Conservation (phyloP, 2,113 vertebrate species). For the Romanogobio albipinnatus region DNA sequence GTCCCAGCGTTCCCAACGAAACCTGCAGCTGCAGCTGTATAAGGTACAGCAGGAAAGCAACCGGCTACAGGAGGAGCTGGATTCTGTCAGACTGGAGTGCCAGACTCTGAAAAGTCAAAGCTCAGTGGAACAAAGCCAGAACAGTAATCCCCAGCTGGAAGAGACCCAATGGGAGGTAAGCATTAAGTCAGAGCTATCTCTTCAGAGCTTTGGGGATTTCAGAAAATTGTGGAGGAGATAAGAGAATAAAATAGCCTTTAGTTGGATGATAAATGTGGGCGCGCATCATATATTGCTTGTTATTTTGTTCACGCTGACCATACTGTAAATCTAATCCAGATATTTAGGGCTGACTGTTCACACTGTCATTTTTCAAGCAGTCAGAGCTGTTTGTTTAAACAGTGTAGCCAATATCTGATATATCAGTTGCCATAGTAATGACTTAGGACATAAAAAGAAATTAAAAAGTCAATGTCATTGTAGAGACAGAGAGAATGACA, state of each 20-base stretch:
- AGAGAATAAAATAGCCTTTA: neutral
- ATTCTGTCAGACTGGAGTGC: constrained; percentile 73
- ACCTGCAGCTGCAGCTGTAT: constrained; percentile 90
- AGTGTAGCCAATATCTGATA: neutral
- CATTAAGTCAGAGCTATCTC: neutral
- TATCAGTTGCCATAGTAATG: neutral
- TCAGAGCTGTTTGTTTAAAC: neutral
- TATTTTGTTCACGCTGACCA: neutral
- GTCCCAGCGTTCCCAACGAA: constrained; percentile 88
- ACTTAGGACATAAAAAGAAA: neutral
- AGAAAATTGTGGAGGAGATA: neutral
- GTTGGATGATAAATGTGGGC: neutral
- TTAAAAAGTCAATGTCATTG: neutral
- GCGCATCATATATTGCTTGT: neutral
- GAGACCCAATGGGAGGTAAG: constrained; percentile 95
- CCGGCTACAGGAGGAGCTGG: constrained; percentile 88
- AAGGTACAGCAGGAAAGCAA: constrained; percentile 92
- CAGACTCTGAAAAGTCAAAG: constrained; percentile 63
- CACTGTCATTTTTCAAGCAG: neutral
- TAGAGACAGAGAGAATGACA: neutral
- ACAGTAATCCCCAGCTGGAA: constrained; percentile 81
- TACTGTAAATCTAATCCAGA: neutral
- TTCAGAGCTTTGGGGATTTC: neutral
- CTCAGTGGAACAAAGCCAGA: constrained; percentile 48
- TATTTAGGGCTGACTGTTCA: neutral